Evolutionary conservation across 2,888 invertebrate genomes (phyloP).

Genomic region (Leistus spinibarbis): DNA sequence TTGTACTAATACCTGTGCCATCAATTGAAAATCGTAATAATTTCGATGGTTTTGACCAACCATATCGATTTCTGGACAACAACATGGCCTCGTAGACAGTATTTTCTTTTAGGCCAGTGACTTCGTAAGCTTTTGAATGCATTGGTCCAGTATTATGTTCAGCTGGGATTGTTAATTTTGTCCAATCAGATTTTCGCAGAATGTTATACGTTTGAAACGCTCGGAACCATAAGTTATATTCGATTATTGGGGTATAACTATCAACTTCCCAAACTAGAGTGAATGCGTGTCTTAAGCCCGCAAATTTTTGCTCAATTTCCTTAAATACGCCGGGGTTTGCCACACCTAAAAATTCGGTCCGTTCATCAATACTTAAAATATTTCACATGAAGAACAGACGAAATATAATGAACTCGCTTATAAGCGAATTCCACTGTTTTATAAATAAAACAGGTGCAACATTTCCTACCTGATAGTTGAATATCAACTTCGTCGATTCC

Average conservation of each 20-base stretch:
- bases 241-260: conserved; percentile 78
- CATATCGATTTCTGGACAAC: conserved; percentile 80
- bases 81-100: conserved; percentile 80
- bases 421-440: too few species aligned
- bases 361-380: too few species aligned
- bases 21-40: conserved; percentile 78
- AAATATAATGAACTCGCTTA: too few species aligned
- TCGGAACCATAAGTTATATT: conserved; percentile 68
- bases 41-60: conserved; percentile 82
- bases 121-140: conserved; percentile 76
- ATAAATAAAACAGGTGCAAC: too few species aligned
- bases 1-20: conserved; percentile 66
- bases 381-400: too few species aligned
- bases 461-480: conserved; percentile 76
- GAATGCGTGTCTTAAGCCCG: conserved; percentile 63
- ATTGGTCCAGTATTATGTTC: conserved; percentile 72
- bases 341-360: conserved; percentile 59
- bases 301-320: conserved; percentile 59
- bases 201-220: conserved; percentile 60
- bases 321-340: conserved; percentile 74
- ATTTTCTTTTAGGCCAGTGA: conserved; percentile 74
- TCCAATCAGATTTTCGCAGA: conserved; percentile 65
- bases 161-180: conserved; percentile 72
- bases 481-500: conserved; percentile 74
- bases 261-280: conserved; percentile 85